These are phyloP conservation scores for Camelus bactrianus DNA, from an alignment of 2,113 vertebrate genomes.

Conservation along the genomic window DNA sequence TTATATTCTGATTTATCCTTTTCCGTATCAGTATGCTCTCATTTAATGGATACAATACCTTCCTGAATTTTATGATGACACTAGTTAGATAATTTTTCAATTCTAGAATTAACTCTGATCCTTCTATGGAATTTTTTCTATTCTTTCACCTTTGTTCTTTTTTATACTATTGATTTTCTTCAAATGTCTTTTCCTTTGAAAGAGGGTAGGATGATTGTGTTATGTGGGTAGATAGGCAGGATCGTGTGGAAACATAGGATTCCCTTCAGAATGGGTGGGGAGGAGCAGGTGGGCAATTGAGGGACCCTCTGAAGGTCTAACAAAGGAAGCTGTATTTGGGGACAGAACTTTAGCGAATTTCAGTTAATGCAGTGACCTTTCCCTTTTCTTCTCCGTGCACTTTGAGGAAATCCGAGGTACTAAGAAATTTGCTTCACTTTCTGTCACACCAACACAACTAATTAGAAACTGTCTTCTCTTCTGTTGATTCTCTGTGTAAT, in stretches of 20 bases:
- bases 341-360: neutral
- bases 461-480: neutral
- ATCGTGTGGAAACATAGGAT: neutral
- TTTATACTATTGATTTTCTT: neutral
- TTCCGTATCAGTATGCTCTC: neutral
- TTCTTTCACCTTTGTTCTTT: neutral
- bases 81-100: neutral
- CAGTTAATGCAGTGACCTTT: neutral
- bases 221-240: neutral
- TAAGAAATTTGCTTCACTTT: conserved; percentile 11
- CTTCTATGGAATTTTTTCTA: neutral
- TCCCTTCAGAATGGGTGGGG: neutral
- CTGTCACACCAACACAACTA: neutral
- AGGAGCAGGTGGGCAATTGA: neutral
- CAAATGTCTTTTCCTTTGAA: conserved; percentile 3
- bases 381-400: neutral
- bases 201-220: neutral
- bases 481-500: neutral
- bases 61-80: conserved; percentile 19
- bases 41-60: neutral
- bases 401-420: conserved; percentile 15
- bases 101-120: neutral
- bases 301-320: neutral
- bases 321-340: neutral
- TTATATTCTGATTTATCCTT: conserved; percentile 29